Base-by-base conservation (phyloP, 2,888 invertebrate genomes). In the Drosophila lacicola region DNA sequence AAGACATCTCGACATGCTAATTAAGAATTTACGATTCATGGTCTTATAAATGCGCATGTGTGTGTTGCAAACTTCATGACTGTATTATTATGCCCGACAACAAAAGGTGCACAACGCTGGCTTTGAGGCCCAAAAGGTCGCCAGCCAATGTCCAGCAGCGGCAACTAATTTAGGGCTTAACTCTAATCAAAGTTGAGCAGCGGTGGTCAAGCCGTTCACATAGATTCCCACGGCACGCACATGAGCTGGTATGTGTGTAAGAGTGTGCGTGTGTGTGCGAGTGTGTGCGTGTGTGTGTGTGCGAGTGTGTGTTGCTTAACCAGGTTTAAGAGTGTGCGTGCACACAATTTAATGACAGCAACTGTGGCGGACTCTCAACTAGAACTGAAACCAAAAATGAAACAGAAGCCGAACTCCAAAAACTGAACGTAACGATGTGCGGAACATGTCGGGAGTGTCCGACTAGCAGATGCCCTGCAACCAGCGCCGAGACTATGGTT, bases 101-200 rank as follows among this genome's bases (percentile, higher is more conserved):
- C 33, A 53, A 33, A 33, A 45, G 44, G 21, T 66, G 13, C 14
- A 39, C 64, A 34, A 8, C 34, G 21, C 8, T 34, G 55, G 36
- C 50, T 33, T 36, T 11, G 60, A 17, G 54, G 37, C 61, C 62
- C 37, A 67, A 77, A 80, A 78, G 78, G 78, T 81, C 66, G 49
- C 45, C 47, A 46, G 53, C 47, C 47, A 62, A 53, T 37, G 39
- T 45, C 78, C 80, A 66, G 56, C 65, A 55, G 73, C 70, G 69
- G 50, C 82, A 82, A 85, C 89, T 82, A 85, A 85, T 89, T 88
- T 82, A 58, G 70, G 75, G 88, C 89, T 89, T 85, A 85, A 70
- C 71, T 88, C 80, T 82, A 89, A 85, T 89, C 85, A 85, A 89
- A 80, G 74, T 78, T 74, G 77, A 87, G 77, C 87, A 83, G 81